Base-by-base conservation (phyloP, 2,888 invertebrate species). In the Drosophila vallismaia region DNA sequence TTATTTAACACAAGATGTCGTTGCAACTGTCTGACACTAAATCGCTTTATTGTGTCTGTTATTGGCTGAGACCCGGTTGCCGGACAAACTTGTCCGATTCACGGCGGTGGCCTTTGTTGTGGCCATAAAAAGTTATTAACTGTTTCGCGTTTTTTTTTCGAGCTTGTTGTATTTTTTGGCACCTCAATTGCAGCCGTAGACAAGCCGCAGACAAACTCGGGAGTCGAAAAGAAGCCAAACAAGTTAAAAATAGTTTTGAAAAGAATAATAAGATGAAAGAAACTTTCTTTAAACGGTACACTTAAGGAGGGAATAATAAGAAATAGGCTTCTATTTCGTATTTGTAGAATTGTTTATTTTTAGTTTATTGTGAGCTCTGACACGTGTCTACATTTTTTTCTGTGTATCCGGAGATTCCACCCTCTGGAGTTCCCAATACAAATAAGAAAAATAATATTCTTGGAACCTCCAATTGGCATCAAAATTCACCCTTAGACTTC, bases 1-100 rank as follows among this genome's bases (percentile, higher is more conserved):
- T 88, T 86, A 84, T 86, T 88, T 77, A 84, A 88, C 88, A 83
- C 79, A 75, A 88, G 84, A 84, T 88, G 84, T 80, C 88, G 88
- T 87, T 77, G 75, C 69, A 52, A 59, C 51, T 71, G 64, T 64
- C 84, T 52, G 75, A 62, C 73, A 55, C 45, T 45, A 68, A 54
- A 53, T 68, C 45, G 38, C 46, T 48, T 40, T 46, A 54, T 53
- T 64, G 45, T 68, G 44, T 10, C 2, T 14, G 26, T 24, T 49
- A 14, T 12, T 10, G 10, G 10, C 24, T 53, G 55, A 68, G 69
- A 69, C 29, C 38, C 28, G 55, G 36, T 67, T 36, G 55, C 2
- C 28, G 45, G 46, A 44, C 54, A 68, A 64, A 64, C 64, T 68
- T 64, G 64, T 64, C 69, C 64, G 54, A 64, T 64, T 64, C 69